Base-by-base conservation (phyloP, 2,113 vertebrate species). In the Cardinalis cardinalis region DNA sequence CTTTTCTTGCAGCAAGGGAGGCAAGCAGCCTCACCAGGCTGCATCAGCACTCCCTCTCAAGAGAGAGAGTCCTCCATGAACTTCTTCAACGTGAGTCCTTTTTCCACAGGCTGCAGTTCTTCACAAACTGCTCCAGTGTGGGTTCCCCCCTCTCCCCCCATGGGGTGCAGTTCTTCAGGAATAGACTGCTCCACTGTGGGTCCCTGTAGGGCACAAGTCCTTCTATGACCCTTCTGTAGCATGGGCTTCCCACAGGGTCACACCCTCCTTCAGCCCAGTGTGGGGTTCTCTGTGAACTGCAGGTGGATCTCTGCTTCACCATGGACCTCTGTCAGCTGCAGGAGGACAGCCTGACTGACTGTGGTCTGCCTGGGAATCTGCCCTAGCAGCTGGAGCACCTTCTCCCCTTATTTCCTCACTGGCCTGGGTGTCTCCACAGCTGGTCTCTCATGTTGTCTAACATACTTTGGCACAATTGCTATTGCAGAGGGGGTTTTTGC, bases 111-210 rank as follows among this genome's bases (percentile, higher is more conserved):
- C 69, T 68, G 53, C n/a, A 66, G 20, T 59, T 80, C 60, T 73
- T 60, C 46, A 34, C 4, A 0, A 44, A 9, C 24, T 46, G 5
- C 18, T 66, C 15, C 24, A 28, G 0, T 6, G 2, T 44, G 24
- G 8, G 7, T 55, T 49, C 5, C 14, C 9, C 9, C 21, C 9
- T 3, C 10, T 19, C 15, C 12, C 43, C 0, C 14, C 18, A 10
- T 4, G 26, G 38, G 18, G 6, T 59, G n/a, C 81, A 73, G 41
- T 55, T 29, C 43, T 66, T 72, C 32, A 61, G 52, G 59, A 55
- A 31, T 15, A n/a, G 18, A 31, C 24, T 55, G 18, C 38, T 49
- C 34, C 2, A 4, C 8, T 56, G 8, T 56, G 34, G 20, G 31
- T 65, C 23, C 4, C n/a, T 46, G 28, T 26, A 83, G 28, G 28